These are phyloP conservation scores for Sorex fumeus DNA, from an alignment of 2,113 vertebrate species.

Conservation along the genomic window DNA sequence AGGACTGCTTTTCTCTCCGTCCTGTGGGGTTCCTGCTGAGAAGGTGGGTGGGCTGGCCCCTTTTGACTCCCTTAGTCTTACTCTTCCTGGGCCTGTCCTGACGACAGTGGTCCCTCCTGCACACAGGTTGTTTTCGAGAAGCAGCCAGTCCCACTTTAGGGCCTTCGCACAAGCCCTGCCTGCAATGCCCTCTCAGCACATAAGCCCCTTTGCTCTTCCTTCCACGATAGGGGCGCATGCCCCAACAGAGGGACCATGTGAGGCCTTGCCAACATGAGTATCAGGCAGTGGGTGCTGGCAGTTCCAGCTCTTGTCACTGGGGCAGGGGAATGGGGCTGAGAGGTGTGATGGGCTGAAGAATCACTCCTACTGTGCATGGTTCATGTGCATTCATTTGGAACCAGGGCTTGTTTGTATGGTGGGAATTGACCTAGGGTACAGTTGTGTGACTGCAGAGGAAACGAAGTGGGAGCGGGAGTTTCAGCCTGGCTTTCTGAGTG, in stretches of 20 bases:
- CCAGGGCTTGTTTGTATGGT: not conserved
- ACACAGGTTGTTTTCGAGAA: not conserved
- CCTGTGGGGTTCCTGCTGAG: not conserved
- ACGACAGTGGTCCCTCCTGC: not conserved
- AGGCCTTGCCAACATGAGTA: no score
- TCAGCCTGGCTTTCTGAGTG: not conserved
- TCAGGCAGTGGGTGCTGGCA: not conserved
- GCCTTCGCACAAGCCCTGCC: not conserved
- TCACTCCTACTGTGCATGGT: rapidly evolving
- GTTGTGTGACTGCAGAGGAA: not conserved
- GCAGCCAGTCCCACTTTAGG: not conserved
- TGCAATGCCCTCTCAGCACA: rapidly evolving
- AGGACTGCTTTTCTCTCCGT: not conserved
- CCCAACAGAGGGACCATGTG: no score
- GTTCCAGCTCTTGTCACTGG: not conserved
- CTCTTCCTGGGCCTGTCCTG: no score
- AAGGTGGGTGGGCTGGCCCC: not conserved
- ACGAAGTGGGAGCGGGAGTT: not conserved
- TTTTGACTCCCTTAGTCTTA: not conserved
- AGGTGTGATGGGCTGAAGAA: no score
- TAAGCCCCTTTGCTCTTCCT: not conserved
- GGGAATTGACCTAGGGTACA: not conserved
- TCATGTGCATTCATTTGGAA: not conserved
- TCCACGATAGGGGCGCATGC: no score
- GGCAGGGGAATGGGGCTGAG: not conserved